Percentiles rank a stretch among this genome's conserved stretches.
Conservation (phyloP, 2,113 vertebrate genomes). For the Oreotrochilus melanogaster region DNA sequence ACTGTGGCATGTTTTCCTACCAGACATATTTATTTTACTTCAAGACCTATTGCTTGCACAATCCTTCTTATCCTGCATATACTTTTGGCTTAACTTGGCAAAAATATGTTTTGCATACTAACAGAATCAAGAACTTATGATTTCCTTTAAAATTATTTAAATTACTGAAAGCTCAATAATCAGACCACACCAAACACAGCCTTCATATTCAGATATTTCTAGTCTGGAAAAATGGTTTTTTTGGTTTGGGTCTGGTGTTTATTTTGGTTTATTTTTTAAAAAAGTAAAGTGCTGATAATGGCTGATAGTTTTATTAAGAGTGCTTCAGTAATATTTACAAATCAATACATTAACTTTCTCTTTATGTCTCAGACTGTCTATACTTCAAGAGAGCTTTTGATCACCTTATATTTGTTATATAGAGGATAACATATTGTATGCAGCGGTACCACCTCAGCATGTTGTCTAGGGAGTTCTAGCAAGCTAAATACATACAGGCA, state of each 20-base stretch:
- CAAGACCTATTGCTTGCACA: not conserved
- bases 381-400: slow-evolving; percentile 19
- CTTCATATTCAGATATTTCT: not conserved
- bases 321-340: not conserved
- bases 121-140: not conserved
- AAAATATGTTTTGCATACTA: not conserved
- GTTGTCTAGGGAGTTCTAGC: slow-evolving; percentile 4
- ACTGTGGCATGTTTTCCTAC: not conserved
- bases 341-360: not conserved
- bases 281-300: not conserved
- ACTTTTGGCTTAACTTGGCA: not conserved
- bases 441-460: slow-evolving; percentile 24
- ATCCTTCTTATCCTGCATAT: not conserved
- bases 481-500: slow-evolving; percentile 10
- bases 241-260: not conserved
- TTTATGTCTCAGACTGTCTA: not conserved
- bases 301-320: not conserved
- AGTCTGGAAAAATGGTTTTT: not conserved
- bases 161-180: not conserved
- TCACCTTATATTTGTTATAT: not conserved
- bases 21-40: slow-evolving; percentile 1
- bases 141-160: not conserved
- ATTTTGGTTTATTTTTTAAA: not conserved
- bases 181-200: not conserved
- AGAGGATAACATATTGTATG: not conserved